Evolutionary conservation across 2,113 vertebrate genomes (phyloP).

Genomic region (Nanorana parkeri): DNA sequence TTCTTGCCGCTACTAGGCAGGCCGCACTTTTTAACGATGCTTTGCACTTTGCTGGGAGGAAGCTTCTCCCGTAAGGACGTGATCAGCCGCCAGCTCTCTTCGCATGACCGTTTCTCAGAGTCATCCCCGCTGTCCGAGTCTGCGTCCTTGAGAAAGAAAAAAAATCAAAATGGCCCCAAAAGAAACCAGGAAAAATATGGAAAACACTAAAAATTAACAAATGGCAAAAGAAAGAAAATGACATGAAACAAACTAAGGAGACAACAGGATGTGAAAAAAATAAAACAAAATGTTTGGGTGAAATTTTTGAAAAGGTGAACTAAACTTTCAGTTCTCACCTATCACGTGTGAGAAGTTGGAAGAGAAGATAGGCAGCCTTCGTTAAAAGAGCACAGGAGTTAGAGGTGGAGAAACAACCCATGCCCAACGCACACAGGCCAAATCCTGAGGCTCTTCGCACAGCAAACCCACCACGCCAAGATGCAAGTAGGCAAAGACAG

Average conservation of each 20-base stretch:
- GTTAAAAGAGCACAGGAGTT: constrained; percentile 42
- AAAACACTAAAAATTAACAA: constrained; percentile 79
- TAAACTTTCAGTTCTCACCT: constrained; percentile 47
- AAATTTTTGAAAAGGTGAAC: constrained; percentile 5
- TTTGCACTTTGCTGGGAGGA: constrained; percentile 98
- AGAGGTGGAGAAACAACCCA: constrained; percentile 70
- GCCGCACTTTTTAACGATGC: constrained; percentile 98
- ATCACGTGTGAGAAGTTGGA: constrained; percentile 33
- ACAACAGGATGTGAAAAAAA: constrained; percentile 64
- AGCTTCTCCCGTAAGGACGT: constrained; percentile 99
- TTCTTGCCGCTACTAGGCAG: constrained; percentile 98
- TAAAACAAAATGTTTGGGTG: constrained; percentile 68
- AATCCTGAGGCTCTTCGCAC: constrained; percentile 77
- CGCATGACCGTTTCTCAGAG: constrained; percentile 99
- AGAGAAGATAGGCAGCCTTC: constrained; percentile 46
- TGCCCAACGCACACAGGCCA: constrained; percentile 77
- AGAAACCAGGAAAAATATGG: constrained; percentile 88
- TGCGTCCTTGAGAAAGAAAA: constrained; percentile 95
- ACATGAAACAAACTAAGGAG: constrained; percentile 72
- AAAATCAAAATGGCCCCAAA: constrained; percentile 94
- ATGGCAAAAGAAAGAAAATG: constrained; percentile 65
- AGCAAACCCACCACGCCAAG: constrained; percentile 66
- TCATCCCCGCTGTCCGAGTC: constrained; percentile 99
- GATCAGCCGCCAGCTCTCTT: constrained; percentile 99
- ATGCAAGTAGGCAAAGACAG: constrained; percentile 62